These are phyloP conservation scores for Cydia pomonella DNA, from an alignment of 1,140 invertebrate species.

Conservation along the genomic window DNA sequence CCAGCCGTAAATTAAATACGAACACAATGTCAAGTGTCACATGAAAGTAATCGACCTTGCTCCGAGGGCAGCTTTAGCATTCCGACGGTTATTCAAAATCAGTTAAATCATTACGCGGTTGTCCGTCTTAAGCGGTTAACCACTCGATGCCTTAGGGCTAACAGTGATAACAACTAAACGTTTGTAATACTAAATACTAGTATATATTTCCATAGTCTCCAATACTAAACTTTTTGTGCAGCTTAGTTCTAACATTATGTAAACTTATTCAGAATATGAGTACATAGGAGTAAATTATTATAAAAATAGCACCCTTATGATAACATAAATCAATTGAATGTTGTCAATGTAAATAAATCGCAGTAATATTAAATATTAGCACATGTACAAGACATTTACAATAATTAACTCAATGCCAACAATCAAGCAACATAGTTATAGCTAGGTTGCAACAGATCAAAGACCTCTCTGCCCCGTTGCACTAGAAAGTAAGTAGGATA, in stretches of 20 bases:
- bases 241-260: neutral
- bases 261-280: too few species aligned
- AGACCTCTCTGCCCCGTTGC: neutral
- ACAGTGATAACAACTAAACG: neutral
- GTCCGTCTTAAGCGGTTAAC: constrained; percentile 14
- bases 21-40: constrained; percentile 63
- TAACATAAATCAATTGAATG: neutral
- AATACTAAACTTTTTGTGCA: neutral
- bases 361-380: neutral
- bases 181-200: neutral
- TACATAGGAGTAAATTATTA: too few species aligned
- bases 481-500: neutral
- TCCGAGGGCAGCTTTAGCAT: constrained; percentile 44
- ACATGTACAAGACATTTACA: neutral
- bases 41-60: constrained; percentile 63
- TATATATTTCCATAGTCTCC: neutral
- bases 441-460: neutral
- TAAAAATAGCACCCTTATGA: too few species aligned
- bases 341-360: neutral
- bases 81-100: constrained; percentile 17
- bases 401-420: neutral
- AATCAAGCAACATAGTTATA: neutral
- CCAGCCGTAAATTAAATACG: constrained; percentile 46
- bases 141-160: neutral
- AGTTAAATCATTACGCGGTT: constrained; percentile 21